phyloP scores from a whole-genome alignment of 2,113 vertebrate species.

The Burhinus bistriatus region DNA sequence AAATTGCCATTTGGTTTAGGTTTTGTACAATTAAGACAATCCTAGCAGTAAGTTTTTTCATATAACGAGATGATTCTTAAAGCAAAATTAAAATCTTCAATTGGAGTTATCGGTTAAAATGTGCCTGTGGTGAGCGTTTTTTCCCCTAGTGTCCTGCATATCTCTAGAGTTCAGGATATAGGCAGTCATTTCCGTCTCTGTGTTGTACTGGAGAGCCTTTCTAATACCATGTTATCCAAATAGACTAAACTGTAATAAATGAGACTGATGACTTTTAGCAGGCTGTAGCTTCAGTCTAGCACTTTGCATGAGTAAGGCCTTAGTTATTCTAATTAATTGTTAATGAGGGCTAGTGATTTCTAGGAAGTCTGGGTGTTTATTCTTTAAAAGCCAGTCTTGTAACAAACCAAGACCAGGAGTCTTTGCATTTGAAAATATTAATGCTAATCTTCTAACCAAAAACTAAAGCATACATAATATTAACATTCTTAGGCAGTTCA shows the following conservation, averaged over 20 bases:
- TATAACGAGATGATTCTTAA: background rate
- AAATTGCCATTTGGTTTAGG: background rate
- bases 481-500: background rate
- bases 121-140: background rate
- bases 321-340: background rate
- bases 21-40: background rate
- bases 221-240: background rate
- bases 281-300: background rate
- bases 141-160: background rate
- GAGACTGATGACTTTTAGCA: background rate
- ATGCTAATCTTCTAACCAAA: background rate
- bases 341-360: background rate
- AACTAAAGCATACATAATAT: background rate
- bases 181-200: background rate
- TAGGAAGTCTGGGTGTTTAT: background rate
- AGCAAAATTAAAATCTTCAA: background rate
- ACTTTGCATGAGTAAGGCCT: background rate
- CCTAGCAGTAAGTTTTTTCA: background rate
- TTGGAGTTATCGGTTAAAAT: background rate
- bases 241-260: background rate
- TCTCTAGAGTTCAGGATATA: background rate
- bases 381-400: background rate
- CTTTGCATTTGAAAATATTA: background rate
- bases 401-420: background rate
- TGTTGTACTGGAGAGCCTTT: background rate